Percentiles rank a stretch among this genome's conserved stretches.
Conservation (phyloP, 2,113 vertebrate species). For the Sterrhoptilus dennistouni region DNA sequence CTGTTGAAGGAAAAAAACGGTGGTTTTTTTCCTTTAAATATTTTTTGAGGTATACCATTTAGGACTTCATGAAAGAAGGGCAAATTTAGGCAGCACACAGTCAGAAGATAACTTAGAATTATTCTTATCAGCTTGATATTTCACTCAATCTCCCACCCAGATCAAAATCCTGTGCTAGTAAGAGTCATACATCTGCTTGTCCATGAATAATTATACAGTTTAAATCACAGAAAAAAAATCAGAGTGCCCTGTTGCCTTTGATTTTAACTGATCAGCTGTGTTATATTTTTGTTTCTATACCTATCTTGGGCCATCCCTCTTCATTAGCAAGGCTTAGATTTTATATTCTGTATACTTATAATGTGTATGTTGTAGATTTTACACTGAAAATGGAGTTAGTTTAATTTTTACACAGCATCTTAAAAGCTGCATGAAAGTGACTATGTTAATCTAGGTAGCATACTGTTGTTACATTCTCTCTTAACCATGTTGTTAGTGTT, state of each 20-base stretch:
- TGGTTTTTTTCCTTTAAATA: neutral
- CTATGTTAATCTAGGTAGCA: neutral
- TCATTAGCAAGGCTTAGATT: neutral
- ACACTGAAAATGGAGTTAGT: neutral
- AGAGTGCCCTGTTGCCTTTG: neutral
- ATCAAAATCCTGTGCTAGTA: neutral
- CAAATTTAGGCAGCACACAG: neutral
- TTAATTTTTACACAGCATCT: neutral
- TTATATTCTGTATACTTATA: neutral
- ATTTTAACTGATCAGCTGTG: neutral
- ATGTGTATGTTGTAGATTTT: neutral
- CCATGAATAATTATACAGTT: neutral
- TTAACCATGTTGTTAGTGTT: neutral
- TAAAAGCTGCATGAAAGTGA: neutral
- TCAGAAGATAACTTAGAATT: neutral
- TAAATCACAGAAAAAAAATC: neutral
- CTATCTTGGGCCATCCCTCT: neutral
- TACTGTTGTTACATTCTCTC: neutral
- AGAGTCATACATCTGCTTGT: neutral
- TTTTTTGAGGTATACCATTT: neutral
- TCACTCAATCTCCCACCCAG: neutral
- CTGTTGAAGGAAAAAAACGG: rapidly evolving
- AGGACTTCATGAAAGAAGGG: neutral
- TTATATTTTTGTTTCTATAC: neutral
- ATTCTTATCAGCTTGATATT: neutral